Percentiles rank a stretch among this genome's conserved stretches.
phyloP scores from a whole-genome alignment of 2,797 vertebrate genomes.

The Chloroceryle inda region DNA sequence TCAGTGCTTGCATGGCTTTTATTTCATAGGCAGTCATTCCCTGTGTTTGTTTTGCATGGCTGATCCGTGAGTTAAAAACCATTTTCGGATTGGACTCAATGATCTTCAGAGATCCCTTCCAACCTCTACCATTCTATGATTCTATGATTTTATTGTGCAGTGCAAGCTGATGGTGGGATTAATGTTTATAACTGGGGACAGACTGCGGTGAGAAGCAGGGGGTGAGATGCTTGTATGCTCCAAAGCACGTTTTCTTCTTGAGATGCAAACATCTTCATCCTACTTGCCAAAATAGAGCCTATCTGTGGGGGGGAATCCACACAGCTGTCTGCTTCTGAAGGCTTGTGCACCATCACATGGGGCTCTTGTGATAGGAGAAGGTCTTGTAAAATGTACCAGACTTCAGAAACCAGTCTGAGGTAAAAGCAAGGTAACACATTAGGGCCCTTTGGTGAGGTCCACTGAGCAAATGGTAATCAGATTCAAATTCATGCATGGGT shows the following conservation, averaged over 20 bases:
- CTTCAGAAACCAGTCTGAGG: not conserved
- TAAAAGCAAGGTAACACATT: not conserved
- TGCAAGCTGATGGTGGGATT: not conserved
- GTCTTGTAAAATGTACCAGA: not conserved
- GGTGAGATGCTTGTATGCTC: not conserved
- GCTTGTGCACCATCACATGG: fast-evolving
- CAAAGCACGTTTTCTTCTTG: not conserved
- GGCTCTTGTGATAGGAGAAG: not conserved
- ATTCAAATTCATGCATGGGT: not conserved
- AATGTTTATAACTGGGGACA: not conserved
- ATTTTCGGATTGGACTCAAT: too few relatives aligned
- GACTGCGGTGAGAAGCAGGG: not conserved
- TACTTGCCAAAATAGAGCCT: not conserved
- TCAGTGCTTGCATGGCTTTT: not conserved
- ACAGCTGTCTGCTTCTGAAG: not conserved
- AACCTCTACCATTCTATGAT: too few relatives aligned
- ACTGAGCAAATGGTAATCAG: not conserved
- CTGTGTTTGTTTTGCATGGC: not conserved
- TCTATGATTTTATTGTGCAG: not conserved
- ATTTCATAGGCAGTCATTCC: not conserved
- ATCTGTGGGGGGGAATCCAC: not conserved
- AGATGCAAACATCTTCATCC: not conserved
- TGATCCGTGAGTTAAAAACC: not conserved
- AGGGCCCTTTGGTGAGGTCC: not conserved
- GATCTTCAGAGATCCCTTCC: too few relatives aligned